These are phyloP conservation scores for Caloenas nicobarica DNA, from an alignment of 2,113 vertebrate species.

Conservation along the genomic window DNA sequence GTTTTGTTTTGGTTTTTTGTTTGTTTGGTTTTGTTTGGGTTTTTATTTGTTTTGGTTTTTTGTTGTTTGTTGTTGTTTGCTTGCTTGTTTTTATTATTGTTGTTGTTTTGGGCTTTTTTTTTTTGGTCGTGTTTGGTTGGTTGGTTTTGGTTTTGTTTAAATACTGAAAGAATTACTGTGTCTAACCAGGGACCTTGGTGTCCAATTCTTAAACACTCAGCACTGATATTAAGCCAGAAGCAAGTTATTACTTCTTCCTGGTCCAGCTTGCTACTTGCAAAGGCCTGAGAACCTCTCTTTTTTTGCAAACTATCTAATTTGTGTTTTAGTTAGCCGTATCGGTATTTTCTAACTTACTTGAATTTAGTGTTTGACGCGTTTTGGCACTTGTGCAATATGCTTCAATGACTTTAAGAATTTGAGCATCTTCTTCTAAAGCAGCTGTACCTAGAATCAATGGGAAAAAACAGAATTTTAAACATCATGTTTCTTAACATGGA, in stretches of 20 bases:
- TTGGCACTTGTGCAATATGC: slow-evolving; percentile 99
- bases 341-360: slow-evolving; percentile 86
- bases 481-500: neutral
- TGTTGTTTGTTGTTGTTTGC: no score
- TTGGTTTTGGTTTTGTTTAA: neutral
- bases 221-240: neutral
- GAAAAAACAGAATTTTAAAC: neutral
- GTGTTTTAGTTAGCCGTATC: neutral
- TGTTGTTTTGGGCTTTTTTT: neutral
- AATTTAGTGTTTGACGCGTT: slow-evolving; percentile 98
- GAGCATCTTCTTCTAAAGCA: slow-evolving; percentile 96
- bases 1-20: neutral
- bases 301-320: neutral
- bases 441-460: slow-evolving; percentile 85
- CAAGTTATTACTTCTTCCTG: neutral
- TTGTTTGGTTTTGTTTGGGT: no score
- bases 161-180: neutral
- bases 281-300: neutral
- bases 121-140: neutral
- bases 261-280: neutral
- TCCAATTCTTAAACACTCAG: neutral
- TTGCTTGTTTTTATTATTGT: no score
- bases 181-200: neutral
- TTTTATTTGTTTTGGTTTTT: neutral
- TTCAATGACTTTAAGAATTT: slow-evolving; percentile 98